Evolutionary conservation across 2,888 invertebrate genomes (phyloP).

Genomic region (Spodoptera littoralis): DNA sequence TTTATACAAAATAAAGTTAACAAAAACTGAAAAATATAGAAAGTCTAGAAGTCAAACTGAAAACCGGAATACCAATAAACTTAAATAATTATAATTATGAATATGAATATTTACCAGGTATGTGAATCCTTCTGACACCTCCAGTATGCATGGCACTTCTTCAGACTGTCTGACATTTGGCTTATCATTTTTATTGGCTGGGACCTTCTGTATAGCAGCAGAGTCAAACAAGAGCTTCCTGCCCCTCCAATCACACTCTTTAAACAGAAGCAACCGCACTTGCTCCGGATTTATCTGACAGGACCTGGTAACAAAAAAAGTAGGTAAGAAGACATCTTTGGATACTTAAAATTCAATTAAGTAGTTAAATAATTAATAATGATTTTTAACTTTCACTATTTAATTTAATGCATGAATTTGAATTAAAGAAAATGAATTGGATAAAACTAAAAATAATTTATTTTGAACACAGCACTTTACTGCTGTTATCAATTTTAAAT

Average conservation of each 20-base stretch:
- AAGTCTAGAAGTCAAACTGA: not conserved
- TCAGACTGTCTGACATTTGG: constrained; percentile 69
- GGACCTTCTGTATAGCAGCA: constrained; percentile 90
- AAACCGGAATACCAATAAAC: too few species aligned
- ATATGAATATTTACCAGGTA: constrained; percentile 88
- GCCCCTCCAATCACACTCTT: constrained; percentile 95
- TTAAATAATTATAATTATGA: not conserved
- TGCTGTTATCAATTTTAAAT: too few species aligned
- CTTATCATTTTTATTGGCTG: constrained; percentile 81
- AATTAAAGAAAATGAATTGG: too few species aligned
- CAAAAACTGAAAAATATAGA: too few species aligned
- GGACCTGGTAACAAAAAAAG: constrained; percentile 69
- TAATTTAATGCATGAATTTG: too few species aligned
- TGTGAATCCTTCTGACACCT: constrained; percentile 90
- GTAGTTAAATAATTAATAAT: too few species aligned
- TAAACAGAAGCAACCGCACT: constrained; percentile 94
- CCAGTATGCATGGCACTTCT: constrained; percentile 85
- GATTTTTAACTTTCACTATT: too few species aligned
- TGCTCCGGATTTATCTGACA: constrained; percentile 92
- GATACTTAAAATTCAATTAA: too few species aligned
- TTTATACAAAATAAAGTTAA: too few species aligned
- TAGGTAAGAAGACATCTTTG: too few species aligned
- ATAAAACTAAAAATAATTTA: too few species aligned
- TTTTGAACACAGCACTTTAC: too few species aligned
- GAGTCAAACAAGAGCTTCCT: constrained; percentile 95